Percentiles rank a stretch among this genome's conserved stretches.
phyloP scores from a whole-genome alignment of 1,140 invertebrate genomes.

The Drosophila fuyamai region DNA sequence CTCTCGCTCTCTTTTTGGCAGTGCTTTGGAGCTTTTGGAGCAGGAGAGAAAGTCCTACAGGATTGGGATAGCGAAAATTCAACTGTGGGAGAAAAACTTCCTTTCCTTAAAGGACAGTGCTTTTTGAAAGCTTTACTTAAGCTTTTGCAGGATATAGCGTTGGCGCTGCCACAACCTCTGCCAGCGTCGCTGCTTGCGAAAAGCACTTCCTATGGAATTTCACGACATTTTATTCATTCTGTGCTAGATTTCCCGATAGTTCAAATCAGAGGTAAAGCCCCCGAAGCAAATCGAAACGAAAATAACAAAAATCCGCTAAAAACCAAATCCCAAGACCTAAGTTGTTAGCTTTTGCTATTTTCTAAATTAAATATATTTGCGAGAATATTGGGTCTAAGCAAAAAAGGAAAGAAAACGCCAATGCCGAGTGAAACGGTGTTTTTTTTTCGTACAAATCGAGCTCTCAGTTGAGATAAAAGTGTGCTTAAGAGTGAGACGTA shows the following conservation, averaged over 20 bases:
- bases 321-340: constrained; percentile 1
- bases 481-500: constrained; percentile 78
- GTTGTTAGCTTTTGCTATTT: background rate
- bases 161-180: constrained; percentile 13
- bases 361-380: background rate
- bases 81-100: constrained; percentile 17
- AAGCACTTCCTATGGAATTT: constrained; percentile 72
- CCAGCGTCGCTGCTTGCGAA: constrained; percentile 37
- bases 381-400: background rate
- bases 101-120: background rate
- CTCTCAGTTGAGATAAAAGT: constrained; percentile 41
- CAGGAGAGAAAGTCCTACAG: constrained; percentile 2
- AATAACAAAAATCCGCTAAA: constrained; percentile 26
- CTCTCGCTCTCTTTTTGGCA: background rate
- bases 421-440: constrained; percentile 18
- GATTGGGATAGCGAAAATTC: constrained; percentile 15
- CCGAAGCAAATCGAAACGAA: constrained; percentile 33
- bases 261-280: constrained; percentile 77
- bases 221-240: constrained; percentile 76
- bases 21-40: constrained; percentile 5
- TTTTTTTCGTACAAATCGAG: constrained; percentile 19
- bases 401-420: background rate
- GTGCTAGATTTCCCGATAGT: constrained; percentile 84
- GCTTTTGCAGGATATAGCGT: constrained; percentile 61
- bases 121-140: constrained; percentile 14